Percentiles rank a stretch among this genome's conserved stretches.
Conservation (phyloP, 2,888 invertebrate species). For the Agrotis clavis region DNA sequence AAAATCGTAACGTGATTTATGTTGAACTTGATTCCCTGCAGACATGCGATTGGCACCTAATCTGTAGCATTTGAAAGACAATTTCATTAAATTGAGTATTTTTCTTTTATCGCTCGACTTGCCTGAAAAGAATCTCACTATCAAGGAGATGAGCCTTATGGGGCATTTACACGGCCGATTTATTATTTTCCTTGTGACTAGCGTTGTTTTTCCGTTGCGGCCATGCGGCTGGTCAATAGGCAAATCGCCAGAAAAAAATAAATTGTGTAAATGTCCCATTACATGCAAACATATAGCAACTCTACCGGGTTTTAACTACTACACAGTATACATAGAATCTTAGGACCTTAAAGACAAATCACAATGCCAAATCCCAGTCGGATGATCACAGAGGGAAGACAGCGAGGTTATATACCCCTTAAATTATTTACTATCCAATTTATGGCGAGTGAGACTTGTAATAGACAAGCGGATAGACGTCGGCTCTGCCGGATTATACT, state of each 20-base stretch:
- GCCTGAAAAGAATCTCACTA: neutral
- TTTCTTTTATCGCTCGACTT: neutral
- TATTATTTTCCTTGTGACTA: too few relatives aligned
- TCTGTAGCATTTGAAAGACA: too few relatives aligned
- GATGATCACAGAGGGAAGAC: conserved; percentile 6
- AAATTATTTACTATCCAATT: conserved; percentile 50
- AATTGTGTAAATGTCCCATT: too few relatives aligned
- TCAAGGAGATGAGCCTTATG: neutral
- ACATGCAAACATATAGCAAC: neutral
- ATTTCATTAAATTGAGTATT: neutral
- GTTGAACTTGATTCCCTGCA: too few relatives aligned
- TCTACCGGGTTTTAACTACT: neutral
- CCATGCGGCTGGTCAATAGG: too few relatives aligned
- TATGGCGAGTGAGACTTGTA: conserved; percentile 41
- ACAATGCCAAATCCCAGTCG: conserved; percentile 34
- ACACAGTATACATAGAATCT: too few relatives aligned
- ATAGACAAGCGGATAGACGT: conserved; percentile 54
- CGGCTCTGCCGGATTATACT: conserved; percentile 15
- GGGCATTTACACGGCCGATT: too few relatives aligned
- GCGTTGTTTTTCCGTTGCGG: too few relatives aligned
- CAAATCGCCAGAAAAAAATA: too few relatives aligned
- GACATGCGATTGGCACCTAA: too few relatives aligned
- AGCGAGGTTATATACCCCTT: conserved; percentile 29
- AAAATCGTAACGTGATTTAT: too few relatives aligned
- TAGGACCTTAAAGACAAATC: conserved; percentile 13